Conservation (phyloP, 2,888 invertebrate species). For the Abscondita cerata region DNA sequence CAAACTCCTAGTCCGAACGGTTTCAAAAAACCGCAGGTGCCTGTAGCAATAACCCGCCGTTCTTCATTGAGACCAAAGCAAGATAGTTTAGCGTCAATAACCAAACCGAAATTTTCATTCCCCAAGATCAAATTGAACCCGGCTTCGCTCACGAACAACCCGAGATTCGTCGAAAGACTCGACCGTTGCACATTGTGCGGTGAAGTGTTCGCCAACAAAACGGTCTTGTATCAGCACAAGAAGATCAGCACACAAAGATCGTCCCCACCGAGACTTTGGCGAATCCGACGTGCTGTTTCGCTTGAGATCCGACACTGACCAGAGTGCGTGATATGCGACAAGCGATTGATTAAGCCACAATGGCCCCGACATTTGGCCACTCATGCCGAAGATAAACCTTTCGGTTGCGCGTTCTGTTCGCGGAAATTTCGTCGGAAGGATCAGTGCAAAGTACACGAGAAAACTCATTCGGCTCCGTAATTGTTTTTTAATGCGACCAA, state of each 20-base stretch:
- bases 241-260: slow-evolving; percentile 7
- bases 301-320: slow-evolving; percentile 20
- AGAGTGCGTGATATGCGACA: slow-evolving; percentile 39
- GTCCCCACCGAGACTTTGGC: slow-evolving; percentile 34
- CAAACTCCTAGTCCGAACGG: neutral
- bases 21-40: too few relatives aligned
- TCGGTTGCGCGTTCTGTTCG: slow-evolving; percentile 36
- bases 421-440: slow-evolving; percentile 40
- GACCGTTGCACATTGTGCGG: neutral
- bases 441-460: slow-evolving; percentile 39
- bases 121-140: slow-evolving; percentile 10
- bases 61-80: neutral
- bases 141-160: neutral
- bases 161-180: neutral
- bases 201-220: slow-evolving; percentile 1
- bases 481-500: neutral
- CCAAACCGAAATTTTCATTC: neutral
- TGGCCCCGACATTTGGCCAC: slow-evolving; percentile 39
- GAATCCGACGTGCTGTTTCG: slow-evolving; percentile 35
- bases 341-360: slow-evolving; percentile 29
- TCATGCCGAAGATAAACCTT: slow-evolving; percentile 36
- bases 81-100: neutral
- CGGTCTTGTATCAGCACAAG: neutral
- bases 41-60: neutral
- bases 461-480: slow-evolving; percentile 8